Conservation (phyloP, 2,113 vertebrate genomes). For the Thamnophis sirtalis region DNA sequence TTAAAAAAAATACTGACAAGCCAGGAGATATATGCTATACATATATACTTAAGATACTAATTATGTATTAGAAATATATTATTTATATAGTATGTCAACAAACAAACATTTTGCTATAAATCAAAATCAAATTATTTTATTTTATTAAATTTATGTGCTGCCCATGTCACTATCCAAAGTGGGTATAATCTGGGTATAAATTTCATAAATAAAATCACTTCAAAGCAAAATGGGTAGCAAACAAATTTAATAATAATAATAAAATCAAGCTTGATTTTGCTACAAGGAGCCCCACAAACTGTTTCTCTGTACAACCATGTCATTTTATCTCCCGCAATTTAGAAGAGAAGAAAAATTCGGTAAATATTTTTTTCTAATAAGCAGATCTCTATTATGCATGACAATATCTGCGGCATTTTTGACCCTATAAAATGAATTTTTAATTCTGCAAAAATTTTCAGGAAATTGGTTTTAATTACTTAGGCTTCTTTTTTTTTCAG, state of each 20-base stretch:
- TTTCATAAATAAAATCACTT: not conserved
- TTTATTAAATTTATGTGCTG: not conserved
- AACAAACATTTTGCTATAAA: not conserved
- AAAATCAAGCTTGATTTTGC: not conserved
- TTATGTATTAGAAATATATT: not conserved
- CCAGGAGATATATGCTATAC: not conserved
- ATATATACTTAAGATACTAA: not conserved
- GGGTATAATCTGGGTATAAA: not conserved
- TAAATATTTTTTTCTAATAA: not conserved
- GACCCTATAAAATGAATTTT: not conserved
- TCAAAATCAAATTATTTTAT: not conserved
- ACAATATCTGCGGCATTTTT: not conserved
- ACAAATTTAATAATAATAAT: not conserved
- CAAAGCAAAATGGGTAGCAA: not conserved
- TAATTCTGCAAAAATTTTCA: not conserved
- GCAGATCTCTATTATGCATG: not conserved
- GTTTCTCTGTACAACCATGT: not conserved
- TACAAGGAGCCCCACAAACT: not conserved
- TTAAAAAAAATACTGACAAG: not conserved
- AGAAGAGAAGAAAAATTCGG: not conserved
- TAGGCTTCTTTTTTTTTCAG: not conserved
- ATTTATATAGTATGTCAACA: not conserved
- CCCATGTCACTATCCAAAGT: not conserved
- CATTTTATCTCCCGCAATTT: not conserved
- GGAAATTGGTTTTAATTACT: not conserved